Evolutionary conservation across 35 echinoderm and acorn worm genomes (phyloP).

Genomic region (Lytechinus variegatus): DNA sequence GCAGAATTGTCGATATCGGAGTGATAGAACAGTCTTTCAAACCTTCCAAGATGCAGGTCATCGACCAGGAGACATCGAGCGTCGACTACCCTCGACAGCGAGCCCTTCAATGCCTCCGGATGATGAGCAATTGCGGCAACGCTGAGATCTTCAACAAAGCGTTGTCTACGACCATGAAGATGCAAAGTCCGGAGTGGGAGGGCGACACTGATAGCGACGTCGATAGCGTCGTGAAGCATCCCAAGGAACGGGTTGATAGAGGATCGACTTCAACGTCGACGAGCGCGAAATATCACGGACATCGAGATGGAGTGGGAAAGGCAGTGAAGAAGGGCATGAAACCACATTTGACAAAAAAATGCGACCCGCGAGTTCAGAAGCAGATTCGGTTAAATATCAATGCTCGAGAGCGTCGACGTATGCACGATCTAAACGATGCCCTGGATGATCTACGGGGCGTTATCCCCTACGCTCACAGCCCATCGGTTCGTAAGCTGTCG

Average conservation of each 20-base stretch:
- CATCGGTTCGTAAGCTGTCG: conserved; percentile 91
- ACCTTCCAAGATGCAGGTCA: background rate
- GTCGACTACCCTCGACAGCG: background rate
- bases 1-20: background rate
- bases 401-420: conserved; percentile 84
- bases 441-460: conserved; percentile 85
- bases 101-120: background rate
- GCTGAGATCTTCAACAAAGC: conserved; percentile 20
- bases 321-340: background rate
- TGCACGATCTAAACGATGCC: conserved; percentile 97
- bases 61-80: background rate
- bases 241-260: background rate
- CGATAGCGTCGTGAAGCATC: background rate
- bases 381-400: conserved; percentile 87
- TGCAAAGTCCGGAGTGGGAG: background rate
- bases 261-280: background rate
- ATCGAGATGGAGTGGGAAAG: conserved; percentile 25
- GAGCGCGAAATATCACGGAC: background rate
- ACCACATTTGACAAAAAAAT: conserved; percentile 18
- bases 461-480: conserved; percentile 95
- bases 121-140: background rate
- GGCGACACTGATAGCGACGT: conserved; percentile 1
- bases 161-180: background rate
- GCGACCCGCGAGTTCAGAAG: conserved; percentile 44
- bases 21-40: background rate